Evolutionary conservation across 2,888 invertebrate genomes (phyloP), one percentile per base, ranked within the genome.

Genomic region (Philereme vetulata): DNA sequence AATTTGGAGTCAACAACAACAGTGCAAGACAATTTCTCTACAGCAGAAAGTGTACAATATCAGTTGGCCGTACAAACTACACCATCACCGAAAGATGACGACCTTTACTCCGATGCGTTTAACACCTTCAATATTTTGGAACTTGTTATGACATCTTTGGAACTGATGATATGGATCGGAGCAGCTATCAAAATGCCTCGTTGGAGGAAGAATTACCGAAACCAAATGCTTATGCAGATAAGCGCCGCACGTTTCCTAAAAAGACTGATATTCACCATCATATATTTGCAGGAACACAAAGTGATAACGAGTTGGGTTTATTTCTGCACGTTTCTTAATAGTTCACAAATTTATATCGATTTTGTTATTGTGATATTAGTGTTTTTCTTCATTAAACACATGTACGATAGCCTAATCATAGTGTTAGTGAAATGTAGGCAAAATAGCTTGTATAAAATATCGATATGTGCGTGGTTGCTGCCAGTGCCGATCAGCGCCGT

Each of bases 211-310:
- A 91, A 91, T 67, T 90, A 88, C 65, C 86, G 90, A 67, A 91
- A 90, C 67, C 90, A 90, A 77, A 88, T 91, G 88, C 72, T 91
- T 64, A 81, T 89, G 81, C 90, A 91, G 71, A 72, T 91, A 54
- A 88, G 86, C 67, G 70, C 86, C 5, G 84, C 84, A 4, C 80
- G 90, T 9, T 85, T 90, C 61, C 53, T 89, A 5, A 88, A 89
- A 73, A 80, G 88, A 67, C 59, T 88, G 1, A 71, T 88, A 51
- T 75, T 80, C 61, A 75, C 84, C 34, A 58, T 81, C 5, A 74
- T 78, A 55, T 89, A 82, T 65, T 67, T 79, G 48, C 74, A 79
- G 51, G 70, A 80, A 54, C 72, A 77, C 9, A 57, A 57, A 42
- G 55, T 64, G 8, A 64, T 76, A 35, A 32, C 63, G n/a, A 52